Percentiles rank a stretch among this genome's conserved stretches.
phyloP scores from a whole-genome alignment of 2,888 invertebrate species.

The Desoria tigrina region DNA sequence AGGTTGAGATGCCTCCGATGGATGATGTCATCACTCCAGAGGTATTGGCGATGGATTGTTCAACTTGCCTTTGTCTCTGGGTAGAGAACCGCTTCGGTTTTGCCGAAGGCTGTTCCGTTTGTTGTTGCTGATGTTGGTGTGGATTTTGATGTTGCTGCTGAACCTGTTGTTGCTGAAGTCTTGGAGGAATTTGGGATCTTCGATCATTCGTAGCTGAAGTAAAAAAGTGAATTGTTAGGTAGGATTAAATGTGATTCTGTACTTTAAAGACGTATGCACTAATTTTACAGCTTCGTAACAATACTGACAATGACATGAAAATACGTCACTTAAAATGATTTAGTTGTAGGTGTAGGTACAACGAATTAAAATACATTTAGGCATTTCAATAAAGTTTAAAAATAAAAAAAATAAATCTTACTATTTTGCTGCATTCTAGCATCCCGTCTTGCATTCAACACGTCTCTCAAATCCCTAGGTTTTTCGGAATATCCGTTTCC shows the following conservation, averaged over 20 bases:
- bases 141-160: slow-evolving; percentile 54
- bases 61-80: slow-evolving; percentile 62
- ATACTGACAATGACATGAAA: background rate
- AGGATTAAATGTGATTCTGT: no score
- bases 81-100: slow-evolving; percentile 70
- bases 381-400: no score
- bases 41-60: slow-evolving; percentile 21
- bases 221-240: no score
- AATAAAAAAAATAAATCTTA: no score
- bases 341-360: no score
- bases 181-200: slow-evolving; percentile 46
- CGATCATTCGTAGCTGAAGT: slow-evolving; percentile 34
- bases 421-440: slow-evolving; percentile 6
- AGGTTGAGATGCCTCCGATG: slow-evolving; percentile 21
- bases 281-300: background rate
- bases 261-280: background rate
- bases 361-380: no score
- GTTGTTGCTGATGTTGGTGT: slow-evolving; percentile 27
- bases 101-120: slow-evolving; percentile 55
- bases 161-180: slow-evolving; percentile 38
- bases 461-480: slow-evolving; percentile 30
- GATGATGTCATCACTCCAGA: slow-evolving; percentile 17
- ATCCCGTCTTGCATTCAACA: slow-evolving; percentile 25
- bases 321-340: no score
- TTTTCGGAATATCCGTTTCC: slow-evolving; percentile 17